These are phyloP conservation scores for Aurelia aurita DNA, from an alignment of 30 jellyfish, hydroid and myxozoan species.

Conservation along the genomic window DNA sequence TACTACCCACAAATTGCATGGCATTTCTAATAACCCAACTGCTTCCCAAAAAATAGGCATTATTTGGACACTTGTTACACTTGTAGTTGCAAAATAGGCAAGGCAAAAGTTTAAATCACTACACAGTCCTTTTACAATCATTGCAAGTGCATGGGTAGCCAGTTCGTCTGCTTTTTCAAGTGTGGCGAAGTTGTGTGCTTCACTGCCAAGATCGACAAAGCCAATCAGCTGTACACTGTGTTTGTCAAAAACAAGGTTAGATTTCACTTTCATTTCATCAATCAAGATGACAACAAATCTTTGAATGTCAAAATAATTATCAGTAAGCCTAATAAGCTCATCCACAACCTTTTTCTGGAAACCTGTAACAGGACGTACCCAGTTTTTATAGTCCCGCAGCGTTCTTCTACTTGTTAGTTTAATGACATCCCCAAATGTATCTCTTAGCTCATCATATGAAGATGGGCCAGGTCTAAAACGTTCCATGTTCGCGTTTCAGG, in stretches of 20 bases:
- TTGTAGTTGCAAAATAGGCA: constrained; percentile 40
- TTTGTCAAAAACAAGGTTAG: constrained; percentile 44
- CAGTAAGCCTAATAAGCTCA: constrained; percentile 26
- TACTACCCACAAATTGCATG: not conserved
- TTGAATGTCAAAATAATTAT: constrained; percentile 2
- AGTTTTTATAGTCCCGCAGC: constrained; percentile 63
- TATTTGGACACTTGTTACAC: not conserved
- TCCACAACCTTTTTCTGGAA: constrained; percentile 45
- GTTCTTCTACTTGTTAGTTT: constrained; percentile 62
- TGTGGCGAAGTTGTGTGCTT: constrained; percentile 16
- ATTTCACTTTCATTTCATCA: constrained; percentile 66
- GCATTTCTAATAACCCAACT: constrained; percentile 8
- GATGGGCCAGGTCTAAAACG: too few relatives aligned
- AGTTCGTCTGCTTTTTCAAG: constrained; percentile 24
- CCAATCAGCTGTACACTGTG: constrained; percentile 30
- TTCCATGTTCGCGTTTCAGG: too few relatives aligned
- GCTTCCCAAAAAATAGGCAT: constrained; percentile 56
- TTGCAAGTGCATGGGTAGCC: constrained; percentile 46
- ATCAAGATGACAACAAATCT: constrained; percentile 41
- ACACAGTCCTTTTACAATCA: constrained; percentile 18
- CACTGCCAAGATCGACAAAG: constrained; percentile 36
- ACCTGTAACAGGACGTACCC: constrained; percentile 62
- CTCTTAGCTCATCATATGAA: constrained; percentile 45
- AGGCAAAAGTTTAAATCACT: constrained; percentile 29
- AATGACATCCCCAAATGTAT: constrained; percentile 26